A percentile compares a stretch with the other conserved stretches of the same genome.
Evolutionary conservation across 2,113 vertebrate species (phyloP).

Genomic region (Tympanuchus pallidicinctus): DNA sequence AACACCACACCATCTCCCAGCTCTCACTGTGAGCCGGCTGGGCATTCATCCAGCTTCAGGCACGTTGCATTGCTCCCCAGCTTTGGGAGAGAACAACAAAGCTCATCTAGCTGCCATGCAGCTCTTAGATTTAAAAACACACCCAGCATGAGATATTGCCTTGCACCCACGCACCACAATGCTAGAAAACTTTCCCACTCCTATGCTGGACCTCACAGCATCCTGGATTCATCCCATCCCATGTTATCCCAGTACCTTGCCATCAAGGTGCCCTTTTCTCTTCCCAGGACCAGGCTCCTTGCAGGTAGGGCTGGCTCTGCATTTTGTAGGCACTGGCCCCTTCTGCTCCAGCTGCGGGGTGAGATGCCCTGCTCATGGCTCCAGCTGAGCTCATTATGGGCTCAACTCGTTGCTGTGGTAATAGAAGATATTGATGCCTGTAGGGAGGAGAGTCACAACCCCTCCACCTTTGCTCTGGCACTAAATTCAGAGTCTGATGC

Average conservation of each 20-base stretch:
- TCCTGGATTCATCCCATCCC: background rate
- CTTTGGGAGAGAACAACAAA: background rate
- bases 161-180: background rate
- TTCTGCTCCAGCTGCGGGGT: background rate
- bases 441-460: background rate
- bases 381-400: background rate
- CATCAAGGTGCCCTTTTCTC: accelerated
- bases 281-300: background rate
- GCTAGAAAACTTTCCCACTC: background rate
- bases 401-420: background rate
- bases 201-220: background rate
- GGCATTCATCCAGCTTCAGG: background rate
- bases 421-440: background rate
- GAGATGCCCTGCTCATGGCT: accelerated
- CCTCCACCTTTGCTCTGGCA: background rate
- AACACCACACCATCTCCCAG: background rate
- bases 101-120: background rate
- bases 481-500: background rate
- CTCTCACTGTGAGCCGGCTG: background rate
- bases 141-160: background rate
- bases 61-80: background rate
- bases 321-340: background rate
- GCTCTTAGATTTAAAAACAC: background rate
- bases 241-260: background rate
- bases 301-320: background rate